These are phyloP conservation scores for Sinocyclocheilus rhinocerous DNA, from an alignment of 2,113 vertebrate genomes.

Conservation along the genomic window DNA sequence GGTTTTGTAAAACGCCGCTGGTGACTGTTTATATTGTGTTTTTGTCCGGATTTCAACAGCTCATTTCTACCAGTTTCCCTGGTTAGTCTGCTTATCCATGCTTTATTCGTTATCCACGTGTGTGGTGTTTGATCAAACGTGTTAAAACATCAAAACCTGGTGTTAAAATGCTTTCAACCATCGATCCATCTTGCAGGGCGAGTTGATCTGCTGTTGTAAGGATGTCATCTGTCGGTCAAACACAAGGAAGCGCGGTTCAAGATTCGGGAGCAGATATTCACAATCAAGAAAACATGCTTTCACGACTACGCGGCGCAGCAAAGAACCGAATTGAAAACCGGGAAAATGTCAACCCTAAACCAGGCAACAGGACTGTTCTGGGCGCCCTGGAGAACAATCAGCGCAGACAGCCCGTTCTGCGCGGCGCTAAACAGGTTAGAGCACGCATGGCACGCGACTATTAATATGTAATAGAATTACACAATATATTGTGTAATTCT, in stretches of 20 bases:
- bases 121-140: neutral
- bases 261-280: constrained; percentile 49
- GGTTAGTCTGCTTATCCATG: constrained; percentile 1
- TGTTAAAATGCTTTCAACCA: neutral
- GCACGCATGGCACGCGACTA: neutral
- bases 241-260: constrained; percentile 61
- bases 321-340: constrained; percentile 80
- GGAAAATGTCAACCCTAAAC: constrained; percentile 82
- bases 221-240: constrained; percentile 68
- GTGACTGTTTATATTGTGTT: constrained; percentile 23
- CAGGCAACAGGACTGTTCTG: constrained; percentile 75
- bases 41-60: constrained; percentile 25
- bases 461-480: no score
- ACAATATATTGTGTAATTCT: no score
- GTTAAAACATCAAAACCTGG: neutral
- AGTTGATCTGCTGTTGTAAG: constrained; percentile 4
- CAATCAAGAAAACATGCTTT: constrained; percentile 71
- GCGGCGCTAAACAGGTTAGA: constrained; percentile 68
- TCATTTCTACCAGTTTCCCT: neutral
- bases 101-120: neutral
- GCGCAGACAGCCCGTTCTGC: constrained; percentile 60
- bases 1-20: constrained; percentile 14
- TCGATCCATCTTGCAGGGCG: neutral
- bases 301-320: constrained; percentile 54
- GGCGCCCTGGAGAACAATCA: constrained; percentile 79